Conservation (phyloP, 2,113 vertebrate species). For the Mobula hypostoma region DNA sequence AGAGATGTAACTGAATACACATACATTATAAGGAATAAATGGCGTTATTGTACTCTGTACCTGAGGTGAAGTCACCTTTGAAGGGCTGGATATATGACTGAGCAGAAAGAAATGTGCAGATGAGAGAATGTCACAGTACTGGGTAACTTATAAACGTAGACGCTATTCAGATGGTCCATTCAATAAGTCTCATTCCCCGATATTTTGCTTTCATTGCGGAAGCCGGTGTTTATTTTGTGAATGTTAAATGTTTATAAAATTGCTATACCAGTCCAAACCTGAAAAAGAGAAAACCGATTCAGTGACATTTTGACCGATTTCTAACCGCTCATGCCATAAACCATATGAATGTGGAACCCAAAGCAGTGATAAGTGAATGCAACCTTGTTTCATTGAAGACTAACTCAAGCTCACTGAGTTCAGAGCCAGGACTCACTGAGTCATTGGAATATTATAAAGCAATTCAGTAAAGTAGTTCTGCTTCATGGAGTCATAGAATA, state of each 20-base stretch:
- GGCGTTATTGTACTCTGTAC: conserved; percentile 5
- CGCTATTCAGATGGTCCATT: neutral
- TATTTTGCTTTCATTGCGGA: neutral
- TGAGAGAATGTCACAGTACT: neutral
- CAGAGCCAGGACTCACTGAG: neutral
- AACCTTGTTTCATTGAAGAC: neutral
- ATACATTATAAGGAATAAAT: conserved; percentile 15
- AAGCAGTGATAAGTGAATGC: neutral
- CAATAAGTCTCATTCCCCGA: neutral
- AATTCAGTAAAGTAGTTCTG: neutral
- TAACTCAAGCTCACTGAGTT: neutral
- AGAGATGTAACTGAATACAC: conserved; percentile 31
- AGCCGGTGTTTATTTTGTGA: conserved; percentile 3
- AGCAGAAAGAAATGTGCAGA: neutral
- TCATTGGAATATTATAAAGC: neutral
- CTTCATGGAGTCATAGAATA: neutral
- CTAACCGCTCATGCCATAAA: neutral
- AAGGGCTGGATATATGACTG: neutral
- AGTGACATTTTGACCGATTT: neutral
- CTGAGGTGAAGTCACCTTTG: neutral
- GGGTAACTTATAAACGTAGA: neutral
- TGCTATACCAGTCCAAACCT: too few species aligned
- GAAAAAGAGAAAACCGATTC: neutral
- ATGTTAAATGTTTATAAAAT: conserved; percentile 7
- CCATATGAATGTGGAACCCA: neutral